Conservation (phyloP, 2,888 invertebrate species). For the Thelaira solivaga region DNA sequence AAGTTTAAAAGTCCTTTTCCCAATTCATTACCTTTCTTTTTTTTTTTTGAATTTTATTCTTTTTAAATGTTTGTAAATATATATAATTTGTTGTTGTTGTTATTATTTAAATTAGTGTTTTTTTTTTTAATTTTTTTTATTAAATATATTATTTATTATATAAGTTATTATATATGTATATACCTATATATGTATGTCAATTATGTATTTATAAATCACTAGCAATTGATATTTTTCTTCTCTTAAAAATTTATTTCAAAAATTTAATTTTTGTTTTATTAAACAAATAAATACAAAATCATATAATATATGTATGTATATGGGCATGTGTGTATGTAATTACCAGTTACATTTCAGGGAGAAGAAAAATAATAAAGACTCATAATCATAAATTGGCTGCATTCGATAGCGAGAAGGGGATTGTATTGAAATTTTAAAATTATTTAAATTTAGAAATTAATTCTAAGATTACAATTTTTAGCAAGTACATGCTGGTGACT, state of each 20-base stretch:
- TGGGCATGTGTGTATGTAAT: no score
- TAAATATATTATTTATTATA: slow-evolving; percentile 59
- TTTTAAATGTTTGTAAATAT: slow-evolving; percentile 52
- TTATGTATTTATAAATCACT: slow-evolving; percentile 63
- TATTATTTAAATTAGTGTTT: slow-evolving; percentile 33
- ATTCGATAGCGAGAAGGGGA: no score
- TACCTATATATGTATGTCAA: slow-evolving; percentile 59
- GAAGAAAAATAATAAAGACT: not conserved
- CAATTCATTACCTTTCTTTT: slow-evolving; percentile 10
- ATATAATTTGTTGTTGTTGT: slow-evolving; percentile 52
- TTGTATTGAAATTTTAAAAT: no score
- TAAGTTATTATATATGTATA: slow-evolving; percentile 58
- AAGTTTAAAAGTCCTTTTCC: slow-evolving; percentile 44
- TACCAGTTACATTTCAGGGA: not conserved
- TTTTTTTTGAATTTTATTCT: slow-evolving; percentile 14
- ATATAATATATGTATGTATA: not conserved
- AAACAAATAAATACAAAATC: slow-evolving; percentile 1
- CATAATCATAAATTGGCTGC: no score
- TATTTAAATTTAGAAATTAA: no score
- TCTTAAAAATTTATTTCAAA: slow-evolving; percentile 39
- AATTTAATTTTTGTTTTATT: slow-evolving; percentile 22
- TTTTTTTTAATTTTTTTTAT: slow-evolving; percentile 36
- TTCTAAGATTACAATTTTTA: no score
- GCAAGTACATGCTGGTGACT: no score
- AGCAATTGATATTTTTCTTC: slow-evolving; percentile 62